Evolutionary conservation across 2,113 vertebrate species (phyloP).

Genomic region (Chloropsis cyanopogon): DNA sequence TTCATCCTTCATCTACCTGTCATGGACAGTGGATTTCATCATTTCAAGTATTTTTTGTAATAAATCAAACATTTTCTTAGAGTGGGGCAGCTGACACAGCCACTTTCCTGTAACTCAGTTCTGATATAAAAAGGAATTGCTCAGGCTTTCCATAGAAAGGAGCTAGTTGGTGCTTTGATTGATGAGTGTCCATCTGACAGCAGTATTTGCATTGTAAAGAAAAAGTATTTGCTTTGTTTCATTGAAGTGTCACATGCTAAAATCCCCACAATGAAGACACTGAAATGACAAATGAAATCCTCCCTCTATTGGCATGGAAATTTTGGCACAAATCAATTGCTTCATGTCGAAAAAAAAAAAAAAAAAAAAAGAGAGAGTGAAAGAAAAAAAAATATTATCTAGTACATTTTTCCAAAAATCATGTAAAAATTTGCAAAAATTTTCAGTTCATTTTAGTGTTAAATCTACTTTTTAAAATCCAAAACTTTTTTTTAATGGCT

Average conservation of each 20-base stretch:
- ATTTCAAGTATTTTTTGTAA: background rate
- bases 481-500: background rate
- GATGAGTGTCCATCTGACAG: background rate
- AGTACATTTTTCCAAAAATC: background rate
- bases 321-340: background rate
- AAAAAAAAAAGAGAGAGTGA: too few species aligned
- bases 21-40: background rate
- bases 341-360: background rate
- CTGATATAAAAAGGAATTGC: background rate
- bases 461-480: background rate
- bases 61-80: background rate
- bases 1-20: background rate
- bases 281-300: background rate
- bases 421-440: background rate
- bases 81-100: background rate
- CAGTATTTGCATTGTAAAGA: background rate
- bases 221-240: background rate
- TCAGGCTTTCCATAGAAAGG: background rate
- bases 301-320: background rate
- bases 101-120: background rate
- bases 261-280: background rate
- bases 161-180: background rate
- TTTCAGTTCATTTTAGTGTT: background rate
- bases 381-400: background rate
- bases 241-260: background rate